Evolutionary conservation across 2,888 invertebrate species (phyloP).

Genomic region (Aspidiotus destructor): DNA sequence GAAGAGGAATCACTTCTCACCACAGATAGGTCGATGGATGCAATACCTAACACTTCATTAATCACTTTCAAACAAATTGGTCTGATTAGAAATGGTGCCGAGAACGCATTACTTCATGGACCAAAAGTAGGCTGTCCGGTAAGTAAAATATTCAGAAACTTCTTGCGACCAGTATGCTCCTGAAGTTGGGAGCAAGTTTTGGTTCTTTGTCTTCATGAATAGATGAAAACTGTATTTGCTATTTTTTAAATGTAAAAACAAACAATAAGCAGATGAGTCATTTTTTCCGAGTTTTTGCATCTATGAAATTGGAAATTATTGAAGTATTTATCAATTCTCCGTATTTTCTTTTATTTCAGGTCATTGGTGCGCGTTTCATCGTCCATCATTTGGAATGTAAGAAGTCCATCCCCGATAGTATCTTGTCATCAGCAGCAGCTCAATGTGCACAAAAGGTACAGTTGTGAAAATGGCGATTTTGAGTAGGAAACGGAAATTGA

Average conservation of each 20-base stretch:
- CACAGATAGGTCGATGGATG: conserved; percentile 58
- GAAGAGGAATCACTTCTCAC: conserved; percentile 43
- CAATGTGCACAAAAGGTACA: conserved; percentile 70
- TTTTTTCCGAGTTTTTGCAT: no score
- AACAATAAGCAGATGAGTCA: no score
- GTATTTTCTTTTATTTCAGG: conserved; percentile 41
- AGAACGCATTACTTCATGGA: conserved; percentile 62
- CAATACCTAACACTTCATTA: conserved; percentile 55
- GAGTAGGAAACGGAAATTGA: conserved; percentile 32
- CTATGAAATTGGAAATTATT: no score
- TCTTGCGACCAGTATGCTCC: no score
- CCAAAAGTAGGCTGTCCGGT: conserved; percentile 79
- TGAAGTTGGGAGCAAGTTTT: no score
- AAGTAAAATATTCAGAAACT: conserved; percentile 33
- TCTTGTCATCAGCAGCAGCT: conserved; percentile 68
- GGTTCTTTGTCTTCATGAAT: no score
- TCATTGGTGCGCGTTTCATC: conserved; percentile 62
- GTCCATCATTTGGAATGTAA: conserved; percentile 66
- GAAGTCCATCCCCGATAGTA: conserved; percentile 67
- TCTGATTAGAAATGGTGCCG: conserved; percentile 62
- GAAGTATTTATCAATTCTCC: no score
- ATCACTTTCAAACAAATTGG: conserved; percentile 57
- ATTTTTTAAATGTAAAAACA: no score
- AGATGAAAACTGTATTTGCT: no score
- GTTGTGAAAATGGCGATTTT: no score